Evolutionary conservation across 2,113 vertebrate species (phyloP), one percentile per base, ranked within the genome.

Genomic region (Thamnophis sirtalis): DNA sequence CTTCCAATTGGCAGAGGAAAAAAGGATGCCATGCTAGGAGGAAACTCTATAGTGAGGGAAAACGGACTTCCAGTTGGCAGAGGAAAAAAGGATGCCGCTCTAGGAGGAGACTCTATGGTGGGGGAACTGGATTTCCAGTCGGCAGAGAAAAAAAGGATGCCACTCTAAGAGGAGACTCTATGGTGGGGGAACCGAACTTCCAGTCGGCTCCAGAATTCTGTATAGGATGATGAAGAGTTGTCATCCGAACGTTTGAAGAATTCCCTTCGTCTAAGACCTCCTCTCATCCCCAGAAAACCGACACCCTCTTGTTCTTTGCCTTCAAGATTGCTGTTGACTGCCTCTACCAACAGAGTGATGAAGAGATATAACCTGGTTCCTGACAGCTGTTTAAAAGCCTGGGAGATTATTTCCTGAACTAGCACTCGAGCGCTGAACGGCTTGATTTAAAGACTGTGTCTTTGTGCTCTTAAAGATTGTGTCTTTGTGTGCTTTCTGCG

Each of bases 401-500:
- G 0, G 0, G 91, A 93, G 93, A 91, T 95, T 95, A 93, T 94
- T 93, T 92, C 91, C 84, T 2, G 11, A 89, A 89, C 85, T 91
- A 91, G 90, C 49, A 91, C 89, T 0, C 26, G 56, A 33, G 90
- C 91, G 28, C 89, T 91, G 91, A 94, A 93, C 89, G 38, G 93
- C 43, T 97, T 94, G 87, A 93, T 94, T 93, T 94, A 91, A 93
- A 90, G 56, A 26, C 8, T 9, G 22, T 58, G 56, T 26, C 56
- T 58, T 58, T 58, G 22, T 58, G 56, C 56, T 58, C 24, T 58
- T 24, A 58, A 58, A 58, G 89, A 63, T 89, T 95, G 86, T 93
- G 95, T 94, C 49, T 93, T 80, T 91, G 87, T 91, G 87, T 94
- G 56, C 95, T 84, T 94, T 89, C 86, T 63, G 84, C 93, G 87